These are phyloP conservation scores for Saimiri boliviensis DNA, from an alignment of 2,113 vertebrate genomes.

Conservation along the genomic window DNA sequence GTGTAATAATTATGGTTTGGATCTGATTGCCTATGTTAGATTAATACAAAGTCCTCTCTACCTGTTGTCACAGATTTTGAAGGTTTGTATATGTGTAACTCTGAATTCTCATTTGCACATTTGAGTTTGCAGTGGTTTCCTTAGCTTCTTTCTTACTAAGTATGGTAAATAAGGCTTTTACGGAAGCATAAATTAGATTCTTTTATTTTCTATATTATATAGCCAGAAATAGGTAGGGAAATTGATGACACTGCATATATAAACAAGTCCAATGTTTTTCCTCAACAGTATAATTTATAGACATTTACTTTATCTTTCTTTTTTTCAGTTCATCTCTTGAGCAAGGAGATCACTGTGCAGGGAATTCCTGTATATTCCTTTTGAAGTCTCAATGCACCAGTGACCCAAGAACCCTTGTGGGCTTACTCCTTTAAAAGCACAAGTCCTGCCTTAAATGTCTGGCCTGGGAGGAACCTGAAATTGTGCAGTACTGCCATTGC, in stretches of 20 bases:
- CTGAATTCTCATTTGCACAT: not conserved
- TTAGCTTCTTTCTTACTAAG: not conserved
- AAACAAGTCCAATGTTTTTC: not conserved
- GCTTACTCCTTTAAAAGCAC: not conserved
- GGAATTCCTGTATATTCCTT: not conserved
- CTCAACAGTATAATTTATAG: not conserved
- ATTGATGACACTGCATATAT: not conserved
- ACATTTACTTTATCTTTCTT: not conserved
- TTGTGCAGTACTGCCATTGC: rapidly evolving
- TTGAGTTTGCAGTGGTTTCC: not conserved
- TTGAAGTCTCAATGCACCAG: not conserved
- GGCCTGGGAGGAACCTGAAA: not conserved
- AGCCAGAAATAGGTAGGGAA: not conserved
- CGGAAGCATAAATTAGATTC: not conserved
- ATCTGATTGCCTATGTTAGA: not conserved
- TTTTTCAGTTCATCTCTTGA: not conserved
- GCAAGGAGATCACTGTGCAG: not conserved
- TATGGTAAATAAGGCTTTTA: constrained; percentile 4
- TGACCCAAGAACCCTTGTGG: not conserved
- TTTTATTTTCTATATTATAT: not conserved
- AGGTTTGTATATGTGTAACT: not conserved
- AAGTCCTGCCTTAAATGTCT: not conserved
- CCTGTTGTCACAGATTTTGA: not conserved
- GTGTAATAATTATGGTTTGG: not conserved
- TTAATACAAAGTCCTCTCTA: not conserved